phyloP scores from a whole-genome alignment of 2,113 vertebrate species.

The Plecturocebus donacophilus region DNA sequence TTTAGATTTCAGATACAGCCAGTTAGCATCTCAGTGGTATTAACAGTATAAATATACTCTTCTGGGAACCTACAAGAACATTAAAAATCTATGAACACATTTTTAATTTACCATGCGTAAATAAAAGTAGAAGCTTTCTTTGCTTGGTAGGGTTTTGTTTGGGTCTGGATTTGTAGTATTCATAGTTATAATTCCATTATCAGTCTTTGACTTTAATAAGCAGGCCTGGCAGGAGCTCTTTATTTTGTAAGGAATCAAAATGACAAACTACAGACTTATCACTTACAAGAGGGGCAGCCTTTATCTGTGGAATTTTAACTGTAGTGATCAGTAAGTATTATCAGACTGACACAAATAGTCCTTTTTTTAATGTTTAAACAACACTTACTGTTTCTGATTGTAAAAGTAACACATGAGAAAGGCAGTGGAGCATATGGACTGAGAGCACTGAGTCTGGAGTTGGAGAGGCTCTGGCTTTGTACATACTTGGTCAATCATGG shows the following conservation, averaged over 20 bases:
- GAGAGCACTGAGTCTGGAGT: neutral
- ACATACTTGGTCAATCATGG: neutral
- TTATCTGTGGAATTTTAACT: neutral
- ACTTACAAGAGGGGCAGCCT: neutral
- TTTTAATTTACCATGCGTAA: neutral
- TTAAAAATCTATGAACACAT: neutral
- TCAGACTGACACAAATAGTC: neutral
- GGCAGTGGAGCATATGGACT: neutral
- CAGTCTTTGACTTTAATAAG: neutral
- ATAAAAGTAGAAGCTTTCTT: conserved; percentile 1
- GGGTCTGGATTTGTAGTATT: conserved; percentile 10
- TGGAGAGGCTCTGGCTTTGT: neutral
- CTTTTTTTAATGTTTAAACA: neutral
- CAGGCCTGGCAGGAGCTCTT: neutral
- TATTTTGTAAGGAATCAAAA: conserved; percentile 11
- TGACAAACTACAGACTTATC: neutral
- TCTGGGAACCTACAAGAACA: fast-evolving
- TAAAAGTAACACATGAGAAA: neutral
- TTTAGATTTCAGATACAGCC: neutral
- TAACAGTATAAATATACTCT: neutral
- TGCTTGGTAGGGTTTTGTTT: conserved; percentile 14
- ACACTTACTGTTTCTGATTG: neutral
- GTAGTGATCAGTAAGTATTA: neutral
- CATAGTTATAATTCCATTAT: conserved; percentile 5
- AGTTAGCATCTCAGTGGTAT: neutral